These are phyloP conservation scores for Salarias fasciatus DNA, from an alignment of 2,797 vertebrate species.

Conservation along the genomic window DNA sequence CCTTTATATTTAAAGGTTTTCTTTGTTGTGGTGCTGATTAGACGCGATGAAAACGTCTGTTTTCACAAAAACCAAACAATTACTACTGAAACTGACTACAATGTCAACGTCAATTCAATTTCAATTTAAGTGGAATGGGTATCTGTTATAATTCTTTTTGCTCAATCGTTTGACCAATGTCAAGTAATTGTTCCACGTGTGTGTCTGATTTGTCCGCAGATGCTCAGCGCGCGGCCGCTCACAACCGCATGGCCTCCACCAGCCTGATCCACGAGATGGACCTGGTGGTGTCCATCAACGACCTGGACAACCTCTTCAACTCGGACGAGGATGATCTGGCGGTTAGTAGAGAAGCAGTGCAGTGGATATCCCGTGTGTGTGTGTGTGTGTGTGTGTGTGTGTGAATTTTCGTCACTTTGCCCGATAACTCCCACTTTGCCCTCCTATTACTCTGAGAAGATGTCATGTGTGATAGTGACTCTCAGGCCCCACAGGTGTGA, in stretches of 20 bases:
- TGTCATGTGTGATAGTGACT: conserved; percentile 30
- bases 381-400: conserved; percentile 5
- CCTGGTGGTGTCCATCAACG: conserved; percentile 95
- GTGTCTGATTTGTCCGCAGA: conserved; percentile 73
- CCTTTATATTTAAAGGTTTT: too few relatives aligned
- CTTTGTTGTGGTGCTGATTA: too few relatives aligned
- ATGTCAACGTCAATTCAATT: too few relatives aligned
- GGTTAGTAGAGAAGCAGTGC: conserved; percentile 81
- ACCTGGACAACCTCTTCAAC: conserved; percentile 99
- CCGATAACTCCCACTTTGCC: conserved; percentile 31
- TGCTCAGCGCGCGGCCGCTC: conserved; percentile 87
- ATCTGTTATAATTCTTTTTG: too few relatives aligned
- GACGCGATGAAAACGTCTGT: too few relatives aligned
- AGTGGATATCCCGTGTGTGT: conserved; percentile 26
- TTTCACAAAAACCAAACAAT: too few relatives aligned
- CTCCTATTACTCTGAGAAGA: conserved; percentile 19
- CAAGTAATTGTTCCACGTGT: not conserved
- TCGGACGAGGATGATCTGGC: conserved; percentile 97
- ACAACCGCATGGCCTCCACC: conserved; percentile 91
- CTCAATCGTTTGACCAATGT: too few relatives aligned
- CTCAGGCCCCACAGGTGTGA: conserved; percentile 14
- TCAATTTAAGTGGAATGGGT: too few relatives aligned
- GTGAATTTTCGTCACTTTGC: conserved; percentile 14
- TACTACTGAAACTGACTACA: too few relatives aligned
- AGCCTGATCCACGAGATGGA: conserved; percentile 97